Base-by-base conservation (phyloP, 2,113 vertebrate species). In the Cairina moschata region DNA sequence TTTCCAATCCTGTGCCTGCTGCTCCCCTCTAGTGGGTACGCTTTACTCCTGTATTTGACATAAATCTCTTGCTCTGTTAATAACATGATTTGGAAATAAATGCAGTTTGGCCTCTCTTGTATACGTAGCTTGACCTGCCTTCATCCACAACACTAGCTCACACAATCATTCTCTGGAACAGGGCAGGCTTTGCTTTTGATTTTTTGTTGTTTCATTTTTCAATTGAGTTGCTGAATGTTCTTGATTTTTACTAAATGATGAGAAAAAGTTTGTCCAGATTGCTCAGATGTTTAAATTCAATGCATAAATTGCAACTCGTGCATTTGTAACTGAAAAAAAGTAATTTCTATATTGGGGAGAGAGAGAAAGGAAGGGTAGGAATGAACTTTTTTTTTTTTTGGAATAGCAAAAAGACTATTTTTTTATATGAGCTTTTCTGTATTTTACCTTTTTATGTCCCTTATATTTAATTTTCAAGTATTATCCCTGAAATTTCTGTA, bases 91-190 rank as follows among this genome's bases (percentile, higher is more conserved):
- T 91, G 44, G 32, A 46, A 38, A 86, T 9, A 76, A 83, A 89
- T 31, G 6, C 5, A 79, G 44, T 50, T 88, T 0, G 0, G 3
- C 32, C 25, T 62, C 58, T 34, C 26, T 44, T 36, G 10, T 40
- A 14, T 26, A 4, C 17, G 0, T 11, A 17, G 9, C 9, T 13
- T n/a, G 17, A 55, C 36, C 7, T 50, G 5, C 8, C 58, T 91
- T 74, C 63, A 46, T 23, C 31, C 52, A 7, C 6, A 17, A 44
- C 3, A 6, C 8, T 2, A 44, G 17, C 34, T 62, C 55, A 6
- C 17, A 13, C 9, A 36, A 1, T 8, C 55, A 26, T 1, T 2
- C 4, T 32, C 17, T 13, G 42, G 46, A 46, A 23, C 20, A 25
- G 52, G 48, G 28, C 25, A 68, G 40, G 32, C 4, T 71, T 72